Conservation (phyloP, 2,888 invertebrate species). For the Byasa hedistus region DNA sequence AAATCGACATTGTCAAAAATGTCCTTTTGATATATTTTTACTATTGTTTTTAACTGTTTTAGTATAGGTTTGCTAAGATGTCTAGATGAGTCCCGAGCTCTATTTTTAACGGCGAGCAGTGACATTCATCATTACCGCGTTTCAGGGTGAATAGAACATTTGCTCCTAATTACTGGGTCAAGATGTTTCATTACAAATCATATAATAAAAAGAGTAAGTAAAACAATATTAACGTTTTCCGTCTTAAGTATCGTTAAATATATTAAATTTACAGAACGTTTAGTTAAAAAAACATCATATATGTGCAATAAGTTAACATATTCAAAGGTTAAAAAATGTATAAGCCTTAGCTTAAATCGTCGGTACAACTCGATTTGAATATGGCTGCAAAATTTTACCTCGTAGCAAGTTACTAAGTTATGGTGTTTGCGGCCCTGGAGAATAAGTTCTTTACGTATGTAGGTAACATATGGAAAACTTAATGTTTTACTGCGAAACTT, state of each 20-base stretch:
- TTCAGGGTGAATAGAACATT: background rate
- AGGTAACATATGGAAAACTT: conserved; percentile 5
- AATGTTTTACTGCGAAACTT: conserved; percentile 2
- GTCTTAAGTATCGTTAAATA: no score
- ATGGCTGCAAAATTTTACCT: background rate
- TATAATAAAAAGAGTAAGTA: no score
- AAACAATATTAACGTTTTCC: no score
- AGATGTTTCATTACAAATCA: background rate
- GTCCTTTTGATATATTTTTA: background rate
- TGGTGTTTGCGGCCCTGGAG: conserved; percentile 5
- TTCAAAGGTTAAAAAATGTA: no score
- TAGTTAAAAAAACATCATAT: no score
- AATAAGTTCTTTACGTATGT: background rate
- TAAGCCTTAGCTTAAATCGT: background rate
- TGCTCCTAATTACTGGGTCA: background rate
- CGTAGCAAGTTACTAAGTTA: background rate
- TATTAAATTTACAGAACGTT: no score
- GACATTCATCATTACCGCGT: background rate
- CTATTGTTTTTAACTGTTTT: background rate
- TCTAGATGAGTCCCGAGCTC: background rate
- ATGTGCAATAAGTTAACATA: no score
- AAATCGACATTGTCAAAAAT: background rate
- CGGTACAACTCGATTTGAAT: background rate
- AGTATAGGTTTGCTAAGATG: background rate
- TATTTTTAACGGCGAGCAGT: background rate